These are phyloP conservation scores for Abscondita cerata DNA, from an alignment of 2,888 invertebrate species.

Conservation along the genomic window DNA sequence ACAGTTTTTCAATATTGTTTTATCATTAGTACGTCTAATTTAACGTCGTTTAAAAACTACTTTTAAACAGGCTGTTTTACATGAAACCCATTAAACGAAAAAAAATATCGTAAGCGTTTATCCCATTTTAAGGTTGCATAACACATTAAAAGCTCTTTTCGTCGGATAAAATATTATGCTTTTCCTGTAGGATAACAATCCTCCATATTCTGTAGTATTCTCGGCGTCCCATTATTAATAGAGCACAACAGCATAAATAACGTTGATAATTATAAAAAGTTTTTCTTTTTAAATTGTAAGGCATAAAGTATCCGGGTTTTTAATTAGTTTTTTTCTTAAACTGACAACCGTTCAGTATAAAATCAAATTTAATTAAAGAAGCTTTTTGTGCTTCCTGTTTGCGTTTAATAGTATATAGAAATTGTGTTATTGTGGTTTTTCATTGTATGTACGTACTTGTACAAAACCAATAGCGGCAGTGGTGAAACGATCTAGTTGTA, in stretches of 20 bases:
- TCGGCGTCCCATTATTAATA: constrained; percentile 6
- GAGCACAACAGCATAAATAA: constrained; percentile 11
- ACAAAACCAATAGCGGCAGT: constrained; percentile 22
- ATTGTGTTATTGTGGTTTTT: constrained; percentile 11
- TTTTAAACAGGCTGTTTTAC: constrained; percentile 22
- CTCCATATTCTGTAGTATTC: not conserved
- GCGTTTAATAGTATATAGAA: constrained; percentile 9
- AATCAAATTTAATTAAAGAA: not conserved
- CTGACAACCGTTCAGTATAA: no score
- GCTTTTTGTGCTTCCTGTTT: no score
- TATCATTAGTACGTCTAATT: constrained; percentile 29
- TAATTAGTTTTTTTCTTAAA: constrained; percentile 17
- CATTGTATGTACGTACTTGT: constrained; percentile 12
- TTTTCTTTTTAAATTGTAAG: no score
- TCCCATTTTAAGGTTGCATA: constrained; percentile 18
- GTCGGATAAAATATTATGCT: constrained; percentile 12
- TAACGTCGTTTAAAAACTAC: constrained; percentile 29
- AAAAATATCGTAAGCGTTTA: constrained; percentile 29
- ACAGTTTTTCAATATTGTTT: constrained; percentile 30
- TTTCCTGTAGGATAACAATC: not conserved
- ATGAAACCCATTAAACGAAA: constrained; percentile 24
- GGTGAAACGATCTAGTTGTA: constrained; percentile 21
- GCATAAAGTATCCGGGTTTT: no score
- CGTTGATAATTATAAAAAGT: constrained; percentile 8
- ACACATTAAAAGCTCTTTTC: constrained; percentile 19